Percentiles rank a stretch among this genome's conserved stretches.
These are phyloP conservation scores for Lamproptera curius DNA, from an alignment of 2,888 invertebrate species.

Conservation along the genomic window DNA sequence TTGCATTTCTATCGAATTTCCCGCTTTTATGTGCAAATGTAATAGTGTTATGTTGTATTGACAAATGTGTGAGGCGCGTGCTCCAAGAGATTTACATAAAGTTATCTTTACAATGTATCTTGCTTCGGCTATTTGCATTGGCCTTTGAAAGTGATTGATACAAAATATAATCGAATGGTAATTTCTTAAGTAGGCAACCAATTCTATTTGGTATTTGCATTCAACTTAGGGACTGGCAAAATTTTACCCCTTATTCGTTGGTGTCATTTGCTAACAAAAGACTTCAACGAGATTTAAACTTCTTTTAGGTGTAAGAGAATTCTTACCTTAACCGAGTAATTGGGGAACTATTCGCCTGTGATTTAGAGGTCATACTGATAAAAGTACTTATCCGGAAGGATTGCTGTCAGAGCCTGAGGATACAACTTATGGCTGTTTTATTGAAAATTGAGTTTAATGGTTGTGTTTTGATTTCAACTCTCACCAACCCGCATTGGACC, in stretches of 20 bases:
- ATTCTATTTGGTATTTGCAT: too few relatives aligned
- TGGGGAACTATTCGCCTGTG: too few relatives aligned
- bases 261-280: slow-evolving; percentile 18
- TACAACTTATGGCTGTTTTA: too few relatives aligned
- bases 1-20: slow-evolving; percentile 65
- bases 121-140: slow-evolving; percentile 19
- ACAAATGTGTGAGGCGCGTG: slow-evolving; percentile 28
- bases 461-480: too few relatives aligned
- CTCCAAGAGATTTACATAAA: slow-evolving; percentile 32
- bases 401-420: too few relatives aligned
- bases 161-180: not conserved
- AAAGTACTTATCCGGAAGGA: too few relatives aligned
- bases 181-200: not conserved
- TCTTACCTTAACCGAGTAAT: too few relatives aligned
- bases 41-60: slow-evolving; percentile 3
- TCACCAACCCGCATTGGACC: too few relatives aligned
- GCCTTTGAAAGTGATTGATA: slow-evolving; percentile 20
- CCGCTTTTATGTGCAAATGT: slow-evolving; percentile 56
- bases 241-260: not conserved
- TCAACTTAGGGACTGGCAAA: too few relatives aligned
- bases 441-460: too few relatives aligned
- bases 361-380: too few relatives aligned
- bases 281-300: slow-evolving; percentile 24
- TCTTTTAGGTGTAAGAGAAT: not conserved
- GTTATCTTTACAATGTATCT: slow-evolving; percentile 18